Evolutionary conservation across 2,797 vertebrate genomes (phyloP), one percentile per base, ranked within the genome.

Genomic region (Spizella passerina): DNA sequence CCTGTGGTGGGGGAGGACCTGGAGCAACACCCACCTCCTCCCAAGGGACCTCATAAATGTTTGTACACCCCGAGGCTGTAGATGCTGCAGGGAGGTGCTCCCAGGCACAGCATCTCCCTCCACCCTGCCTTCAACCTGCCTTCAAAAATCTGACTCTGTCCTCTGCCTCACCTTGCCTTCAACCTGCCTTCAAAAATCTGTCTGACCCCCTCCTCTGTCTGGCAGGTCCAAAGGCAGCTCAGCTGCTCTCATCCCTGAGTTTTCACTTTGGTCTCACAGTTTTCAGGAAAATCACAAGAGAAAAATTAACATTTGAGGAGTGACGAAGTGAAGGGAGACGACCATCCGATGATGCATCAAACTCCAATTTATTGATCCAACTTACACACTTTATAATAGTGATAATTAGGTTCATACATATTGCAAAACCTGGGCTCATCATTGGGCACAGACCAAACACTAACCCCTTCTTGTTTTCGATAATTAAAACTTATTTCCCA

Each of bases 151-250:
- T 6, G 7, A 78, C 12, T 4, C 17, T 0, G 0, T 59, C 21
- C 39, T 66, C 34, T 27, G 16, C 39, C 39, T 4, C 17, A 36
- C 14, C 10, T 49, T 56, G 49, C 63, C 56, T 83, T 65, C 57
- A 59, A 8, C 26, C 1, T 57, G 29, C 71, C 29, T 81, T 49
- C n/a, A 63, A 59, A 89, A 79, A 26, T 3, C 13, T 1, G 1
- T 29, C 32, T 6, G 7, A 75, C 12, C 5, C 15, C 0, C 0
- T 60, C 22, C 46, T 72, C 32, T n/a, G 17, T 43, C 41, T 4
- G 2, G 9, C 2, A 9, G 24, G 29, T 66, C 32, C 3, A 6
- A 32, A 83, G 10, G 30, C 44, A 71, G 29, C 29, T 47, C 7
- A 3, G 26, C 36, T 82, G 66, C 38, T 69, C n/a, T 53, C 32